A percentile compares a stretch with the other conserved stretches of the same genome.
Conservation (phyloP, 2,888 invertebrate genomes). For the Drosophila hawaiiensis region DNA sequence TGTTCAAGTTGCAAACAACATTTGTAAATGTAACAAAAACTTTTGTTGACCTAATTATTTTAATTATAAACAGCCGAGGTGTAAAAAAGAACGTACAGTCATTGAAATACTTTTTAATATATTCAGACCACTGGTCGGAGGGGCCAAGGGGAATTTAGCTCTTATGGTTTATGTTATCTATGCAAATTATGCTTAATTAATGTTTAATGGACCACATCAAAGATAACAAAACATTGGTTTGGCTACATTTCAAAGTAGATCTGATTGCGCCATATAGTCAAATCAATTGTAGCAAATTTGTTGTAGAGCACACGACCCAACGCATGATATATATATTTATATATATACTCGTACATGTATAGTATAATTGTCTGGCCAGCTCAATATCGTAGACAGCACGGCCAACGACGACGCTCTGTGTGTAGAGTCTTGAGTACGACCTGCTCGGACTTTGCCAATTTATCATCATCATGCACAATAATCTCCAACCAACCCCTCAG, state of each 20-base stretch:
- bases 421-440: conserved; percentile 13
- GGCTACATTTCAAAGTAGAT: conserved; percentile 22
- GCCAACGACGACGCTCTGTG: conserved; percentile 5
- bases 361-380: conserved; percentile 11
- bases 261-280: conserved; percentile 56
- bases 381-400: conserved; percentile 50
- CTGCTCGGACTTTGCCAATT: conserved; percentile 31
- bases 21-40: conserved; percentile 37
- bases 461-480: conserved; percentile 25
- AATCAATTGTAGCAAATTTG: conserved; percentile 51
- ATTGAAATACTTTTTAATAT: background rate
- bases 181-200: conserved; percentile 14
- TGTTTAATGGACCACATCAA: conserved; percentile 52
- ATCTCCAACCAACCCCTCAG: background rate
- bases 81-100: conserved; percentile 14
- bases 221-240: conserved; percentile 42
- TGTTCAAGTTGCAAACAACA: conserved; percentile 16
- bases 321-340: background rate
- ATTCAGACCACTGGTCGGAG: background rate
- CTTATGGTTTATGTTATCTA: background rate
- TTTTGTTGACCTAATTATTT: conserved; percentile 49
- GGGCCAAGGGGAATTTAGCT: conserved; percentile 7
- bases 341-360: background rate
- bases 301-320: conserved; percentile 26
- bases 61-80: conserved; percentile 35